Percentiles rank a stretch among this genome's conserved stretches.
Evolutionary conservation across 2,888 invertebrate genomes (phyloP).

Genomic region (Euplagia quadripunctaria): DNA sequence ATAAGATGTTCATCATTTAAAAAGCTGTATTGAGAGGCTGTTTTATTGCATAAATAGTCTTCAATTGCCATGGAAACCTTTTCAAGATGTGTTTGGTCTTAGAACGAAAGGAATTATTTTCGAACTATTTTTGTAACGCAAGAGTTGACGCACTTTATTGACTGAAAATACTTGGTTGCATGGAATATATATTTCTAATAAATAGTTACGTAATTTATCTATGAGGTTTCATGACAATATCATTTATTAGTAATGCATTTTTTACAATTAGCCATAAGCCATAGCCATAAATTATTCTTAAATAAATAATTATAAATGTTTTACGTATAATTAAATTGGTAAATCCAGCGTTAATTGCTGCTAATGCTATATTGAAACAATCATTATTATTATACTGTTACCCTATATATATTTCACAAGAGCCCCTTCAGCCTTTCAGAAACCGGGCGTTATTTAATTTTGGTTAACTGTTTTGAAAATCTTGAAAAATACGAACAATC

Average conservation of each 20-base stretch:
- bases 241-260: too few relatives aligned
- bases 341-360: too few relatives aligned
- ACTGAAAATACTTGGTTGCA: neutral
- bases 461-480: neutral
- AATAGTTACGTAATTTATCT: neutral
- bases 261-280: too few relatives aligned
- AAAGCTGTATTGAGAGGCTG: slow-evolving; percentile 16
- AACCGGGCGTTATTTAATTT: too few relatives aligned
- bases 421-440: too few relatives aligned
- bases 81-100: neutral
- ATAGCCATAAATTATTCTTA: too few relatives aligned
- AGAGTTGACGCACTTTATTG: too few relatives aligned
- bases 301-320: too few relatives aligned
- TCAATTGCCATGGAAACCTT: neutral
- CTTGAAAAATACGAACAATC: slow-evolving; percentile 19
- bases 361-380: too few relatives aligned
- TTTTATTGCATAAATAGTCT: slow-evolving; percentile 14
- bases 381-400: too few relatives aligned
- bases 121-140: neutral
- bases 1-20: slow-evolving; percentile 34
- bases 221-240: neutral
- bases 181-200: neutral
- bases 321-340: too few relatives aligned
- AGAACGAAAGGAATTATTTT: neutral
- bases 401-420: too few relatives aligned